These are phyloP conservation scores for Carposina sasakii DNA, from an alignment of 1,140 invertebrate genomes.

Conservation along the genomic window DNA sequence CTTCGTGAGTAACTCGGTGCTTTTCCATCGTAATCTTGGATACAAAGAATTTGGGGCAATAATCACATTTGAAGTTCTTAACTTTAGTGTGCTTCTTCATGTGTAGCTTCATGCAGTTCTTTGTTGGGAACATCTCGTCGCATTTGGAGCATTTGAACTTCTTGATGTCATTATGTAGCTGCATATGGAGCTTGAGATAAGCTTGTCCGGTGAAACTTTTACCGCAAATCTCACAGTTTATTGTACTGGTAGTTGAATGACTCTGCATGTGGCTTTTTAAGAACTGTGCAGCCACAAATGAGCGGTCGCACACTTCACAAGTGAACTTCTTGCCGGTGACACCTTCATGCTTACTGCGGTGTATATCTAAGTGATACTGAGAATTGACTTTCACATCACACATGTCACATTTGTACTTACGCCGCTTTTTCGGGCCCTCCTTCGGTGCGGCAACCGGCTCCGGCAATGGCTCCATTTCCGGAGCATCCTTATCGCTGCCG, in stretches of 20 bases:
- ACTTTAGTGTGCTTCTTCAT: slow-evolving; percentile 70
- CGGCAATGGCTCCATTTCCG: slow-evolving; percentile 41
- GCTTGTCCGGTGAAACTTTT: slow-evolving; percentile 78
- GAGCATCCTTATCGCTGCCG: slow-evolving; percentile 54
- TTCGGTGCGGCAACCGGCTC: slow-evolving; percentile 27
- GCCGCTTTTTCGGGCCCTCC: slow-evolving; percentile 52
- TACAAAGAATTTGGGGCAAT: slow-evolving; percentile 68
- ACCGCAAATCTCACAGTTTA: slow-evolving; percentile 74
- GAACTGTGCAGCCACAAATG: slow-evolving; percentile 60
- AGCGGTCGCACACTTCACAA: slow-evolving; percentile 59
- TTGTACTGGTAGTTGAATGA: slow-evolving; percentile 54
- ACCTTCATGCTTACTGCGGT: slow-evolving; percentile 62
- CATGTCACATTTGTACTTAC: slow-evolving; percentile 62
- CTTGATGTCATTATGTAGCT: slow-evolving; percentile 77
- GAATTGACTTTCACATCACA: slow-evolving; percentile 66
- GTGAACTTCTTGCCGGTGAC: slow-evolving; percentile 56
- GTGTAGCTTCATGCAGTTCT: slow-evolving; percentile 75
- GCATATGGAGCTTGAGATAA: slow-evolving; percentile 74
- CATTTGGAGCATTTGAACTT: slow-evolving; percentile 79
- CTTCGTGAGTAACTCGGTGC: slow-evolving; percentile 58
- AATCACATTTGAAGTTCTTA: slow-evolving; percentile 69
- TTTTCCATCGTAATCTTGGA: slow-evolving; percentile 70
- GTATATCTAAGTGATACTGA: slow-evolving; percentile 63
- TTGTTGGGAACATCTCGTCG: slow-evolving; percentile 78
- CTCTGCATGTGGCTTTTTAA: slow-evolving; percentile 65